A percentile compares a stretch with the other conserved stretches of the same genome.
Evolutionary conservation across 1,140 invertebrate genomes (phyloP).

Genomic region (Pentalonia nigronervosa): DNA sequence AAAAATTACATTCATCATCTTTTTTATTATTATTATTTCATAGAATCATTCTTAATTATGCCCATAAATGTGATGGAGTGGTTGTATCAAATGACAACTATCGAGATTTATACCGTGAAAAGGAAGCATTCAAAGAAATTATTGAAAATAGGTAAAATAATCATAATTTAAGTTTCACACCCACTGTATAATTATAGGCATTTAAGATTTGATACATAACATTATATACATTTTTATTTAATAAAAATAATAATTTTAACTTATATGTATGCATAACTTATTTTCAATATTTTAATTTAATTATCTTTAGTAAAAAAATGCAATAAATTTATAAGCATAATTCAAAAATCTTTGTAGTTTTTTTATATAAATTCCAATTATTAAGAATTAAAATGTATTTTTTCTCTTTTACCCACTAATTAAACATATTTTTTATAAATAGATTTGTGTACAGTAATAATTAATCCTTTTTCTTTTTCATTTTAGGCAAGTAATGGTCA

Average conservation of each 20-base stretch:
- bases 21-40: conserved; percentile 17
- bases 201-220: too few species aligned
- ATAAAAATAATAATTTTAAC: too few species aligned
- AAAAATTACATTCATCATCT: neutral
- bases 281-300: too few species aligned
- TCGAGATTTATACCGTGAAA: conserved; percentile 49
- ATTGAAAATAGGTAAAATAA: conserved; percentile 48
- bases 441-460: neutral
- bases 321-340: too few species aligned
- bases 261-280: too few species aligned
- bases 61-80: conserved; percentile 25
- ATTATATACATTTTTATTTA: too few species aligned
- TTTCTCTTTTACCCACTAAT: neutral
- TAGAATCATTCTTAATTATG: conserved; percentile 43
- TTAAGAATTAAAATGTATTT: too few species aligned
- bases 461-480: neutral
- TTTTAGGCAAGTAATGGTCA: conserved; percentile 52
- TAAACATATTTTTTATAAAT: neutral
- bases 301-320: too few species aligned
- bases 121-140: conserved; percentile 26
- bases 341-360: too few species aligned
- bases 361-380: too few species aligned
- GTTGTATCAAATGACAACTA: conserved; percentile 52
- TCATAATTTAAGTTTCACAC: neutral
- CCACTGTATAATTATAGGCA: neutral